Evolutionary conservation across 2,888 invertebrate species (phyloP).

Genomic region (Sarcophaga rosellei): DNA sequence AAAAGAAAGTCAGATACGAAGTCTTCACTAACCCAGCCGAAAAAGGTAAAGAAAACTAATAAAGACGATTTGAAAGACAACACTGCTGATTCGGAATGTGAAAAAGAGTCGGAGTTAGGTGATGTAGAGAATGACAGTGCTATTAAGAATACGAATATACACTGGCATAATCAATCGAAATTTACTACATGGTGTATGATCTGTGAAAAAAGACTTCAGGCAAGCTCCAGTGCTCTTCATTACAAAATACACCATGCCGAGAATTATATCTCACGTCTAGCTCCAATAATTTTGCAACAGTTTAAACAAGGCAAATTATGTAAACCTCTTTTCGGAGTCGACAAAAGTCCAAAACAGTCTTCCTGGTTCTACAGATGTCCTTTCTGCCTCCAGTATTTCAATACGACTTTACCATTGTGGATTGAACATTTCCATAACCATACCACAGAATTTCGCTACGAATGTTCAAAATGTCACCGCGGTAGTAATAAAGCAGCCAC

Average conservation of each 20-base stretch:
- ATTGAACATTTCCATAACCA: constrained; percentile 88
- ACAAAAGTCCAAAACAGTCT: constrained; percentile 29
- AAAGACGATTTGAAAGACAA: constrained; percentile 20
- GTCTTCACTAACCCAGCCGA: constrained; percentile 55
- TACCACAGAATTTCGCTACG: constrained; percentile 89
- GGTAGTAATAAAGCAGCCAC: constrained; percentile 43
- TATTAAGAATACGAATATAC: constrained; percentile 72
- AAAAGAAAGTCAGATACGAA: constrained; percentile 54
- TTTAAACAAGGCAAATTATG: constrained; percentile 68
- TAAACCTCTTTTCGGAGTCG: constrained; percentile 66
- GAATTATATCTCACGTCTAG: constrained; percentile 75
- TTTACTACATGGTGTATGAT: constrained; percentile 73
- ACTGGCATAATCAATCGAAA: constrained; percentile 76
- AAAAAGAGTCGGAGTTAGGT: background rate
- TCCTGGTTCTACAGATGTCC: constrained; percentile 73
- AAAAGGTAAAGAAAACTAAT: constrained; percentile 42
- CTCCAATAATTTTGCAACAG: constrained; percentile 72
- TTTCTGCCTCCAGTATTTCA: constrained; percentile 74
- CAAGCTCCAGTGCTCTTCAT: constrained; percentile 77
- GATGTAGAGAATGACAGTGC: constrained; percentile 31
- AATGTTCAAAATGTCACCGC: constrained; percentile 84
- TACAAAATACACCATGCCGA: constrained; percentile 75
- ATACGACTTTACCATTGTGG: constrained; percentile 71
- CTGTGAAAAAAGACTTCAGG: constrained; percentile 69
- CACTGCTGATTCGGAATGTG: constrained; percentile 4